phyloP scores from a whole-genome alignment of 1,140 invertebrate species.

The Rhizoglyphus robini region DNA sequence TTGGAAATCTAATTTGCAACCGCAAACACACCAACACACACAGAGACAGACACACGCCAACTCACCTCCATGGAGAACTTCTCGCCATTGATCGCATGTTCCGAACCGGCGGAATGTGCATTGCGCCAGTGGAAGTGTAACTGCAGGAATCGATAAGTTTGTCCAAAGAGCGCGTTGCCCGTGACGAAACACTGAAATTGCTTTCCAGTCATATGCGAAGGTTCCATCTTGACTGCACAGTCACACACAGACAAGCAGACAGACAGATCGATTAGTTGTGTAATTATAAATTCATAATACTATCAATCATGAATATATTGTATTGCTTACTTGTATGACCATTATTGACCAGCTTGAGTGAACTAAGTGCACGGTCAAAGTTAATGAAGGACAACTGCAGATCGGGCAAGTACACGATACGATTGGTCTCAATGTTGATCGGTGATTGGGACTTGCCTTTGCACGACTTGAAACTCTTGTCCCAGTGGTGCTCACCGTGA shows the following conservation, averaged over 20 bases:
- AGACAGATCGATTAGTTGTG: not conserved
- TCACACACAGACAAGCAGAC: not conserved
- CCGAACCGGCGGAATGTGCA: conserved; percentile 32
- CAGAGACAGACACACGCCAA: too few species aligned
- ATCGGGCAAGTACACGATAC: conserved; percentile 5
- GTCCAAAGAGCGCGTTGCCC: conserved; percentile 34
- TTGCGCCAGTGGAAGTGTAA: conserved; percentile 40
- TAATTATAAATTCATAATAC: not conserved
- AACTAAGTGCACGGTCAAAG: not conserved
- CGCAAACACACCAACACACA: too few species aligned
- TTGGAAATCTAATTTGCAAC: too few species aligned
- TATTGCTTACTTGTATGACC: not conserved
- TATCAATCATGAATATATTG: too few species aligned
- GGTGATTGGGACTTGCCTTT: conserved; percentile 12
- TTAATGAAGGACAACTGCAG: conserved; percentile 13
- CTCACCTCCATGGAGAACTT: conserved; percentile 24
- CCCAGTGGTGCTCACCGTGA: conserved; percentile 4
- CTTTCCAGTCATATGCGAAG: not conserved
- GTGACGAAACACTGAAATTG: conserved; percentile 29
- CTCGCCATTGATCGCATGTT: conserved; percentile 26
- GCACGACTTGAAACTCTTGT: not conserved
- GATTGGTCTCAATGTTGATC: conserved; percentile 11
- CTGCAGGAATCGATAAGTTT: conserved; percentile 34
- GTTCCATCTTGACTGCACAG: not conserved
- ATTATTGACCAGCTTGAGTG: not conserved